These are phyloP conservation scores for Seladonia tumulorum DNA, from an alignment of 2,888 invertebrate species.

Conservation along the genomic window DNA sequence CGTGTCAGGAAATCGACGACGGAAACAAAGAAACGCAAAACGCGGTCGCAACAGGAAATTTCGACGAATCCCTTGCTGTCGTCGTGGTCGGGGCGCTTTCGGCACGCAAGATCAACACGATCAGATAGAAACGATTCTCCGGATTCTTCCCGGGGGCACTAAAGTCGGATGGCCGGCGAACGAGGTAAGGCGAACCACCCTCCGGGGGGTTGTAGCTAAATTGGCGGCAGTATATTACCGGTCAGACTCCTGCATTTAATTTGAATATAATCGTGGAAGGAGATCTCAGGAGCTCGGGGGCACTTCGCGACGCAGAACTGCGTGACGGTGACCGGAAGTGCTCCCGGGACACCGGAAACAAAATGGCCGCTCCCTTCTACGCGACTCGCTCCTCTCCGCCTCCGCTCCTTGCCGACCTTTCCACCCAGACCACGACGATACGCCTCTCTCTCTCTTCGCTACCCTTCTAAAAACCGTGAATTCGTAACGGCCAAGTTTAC, in stretches of 20 bases:
- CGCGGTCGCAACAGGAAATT: not conserved
- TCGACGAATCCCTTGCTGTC: not conserved
- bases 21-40: not conserved
- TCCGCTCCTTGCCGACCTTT: conserved; percentile 44
- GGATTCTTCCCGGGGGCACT: conserved; percentile 53
- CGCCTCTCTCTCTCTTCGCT: conserved; percentile 32
- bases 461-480: conserved; percentile 64
- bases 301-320: conserved; percentile 80
- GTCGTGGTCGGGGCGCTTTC: not conserved
- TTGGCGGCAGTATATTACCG: conserved; percentile 84
- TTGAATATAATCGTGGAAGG: conserved; percentile 84
- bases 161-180: conserved; percentile 47
- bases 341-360: conserved; percentile 83
- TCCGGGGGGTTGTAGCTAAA: conserved; percentile 83
- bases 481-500: conserved; percentile 76
- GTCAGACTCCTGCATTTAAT: conserved; percentile 83
- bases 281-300: conserved; percentile 81
- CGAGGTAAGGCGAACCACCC: conserved; percentile 79
- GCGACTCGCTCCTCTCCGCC: conserved; percentile 62
- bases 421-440: conserved; percentile 35
- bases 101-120: conserved; percentile 24
- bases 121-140: conserved; percentile 39
- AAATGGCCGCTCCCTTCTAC: conserved; percentile 79
- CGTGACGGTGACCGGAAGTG: conserved; percentile 83
- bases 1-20: not conserved